Evolutionary conservation across 2,888 invertebrate species (phyloP).

Genomic region (Trachelus stipa): DNA sequence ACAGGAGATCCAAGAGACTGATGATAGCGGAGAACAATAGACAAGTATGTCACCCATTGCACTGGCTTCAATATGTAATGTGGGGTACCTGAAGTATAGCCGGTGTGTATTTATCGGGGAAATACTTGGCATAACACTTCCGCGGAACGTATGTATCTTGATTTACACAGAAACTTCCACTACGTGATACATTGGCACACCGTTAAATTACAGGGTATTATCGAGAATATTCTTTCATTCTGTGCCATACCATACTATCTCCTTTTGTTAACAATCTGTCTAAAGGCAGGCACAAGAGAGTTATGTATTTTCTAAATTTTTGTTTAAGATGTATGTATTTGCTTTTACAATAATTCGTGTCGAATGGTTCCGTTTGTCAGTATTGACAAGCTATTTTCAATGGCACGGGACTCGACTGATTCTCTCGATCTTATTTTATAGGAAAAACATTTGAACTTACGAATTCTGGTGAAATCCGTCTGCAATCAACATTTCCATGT

Average conservation of each 20-base stretch:
- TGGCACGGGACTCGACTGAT: no score
- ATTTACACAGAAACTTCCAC: conserved; percentile 1
- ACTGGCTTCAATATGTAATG: background rate
- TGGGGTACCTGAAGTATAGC: background rate
- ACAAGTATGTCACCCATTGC: conserved; percentile 7
- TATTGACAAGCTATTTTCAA: background rate
- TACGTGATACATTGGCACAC: background rate
- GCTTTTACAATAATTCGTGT: background rate
- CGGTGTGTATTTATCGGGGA: background rate
- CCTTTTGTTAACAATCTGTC: no score
- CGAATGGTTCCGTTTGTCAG: background rate
- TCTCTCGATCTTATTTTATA: background rate
- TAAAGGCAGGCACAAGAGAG: no score
- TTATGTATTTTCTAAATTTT: no score
- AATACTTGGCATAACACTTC: conserved; percentile 6
- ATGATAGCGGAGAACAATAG: background rate
- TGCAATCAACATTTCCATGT: background rate
- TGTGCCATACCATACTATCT: no score
- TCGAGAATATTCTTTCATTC: background rate
- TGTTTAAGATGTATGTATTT: background rate
- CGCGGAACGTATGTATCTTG: background rate
- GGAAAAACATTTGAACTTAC: background rate
- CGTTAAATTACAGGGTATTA: background rate
- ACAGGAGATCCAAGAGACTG: background rate
- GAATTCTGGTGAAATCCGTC: background rate